Conservation (phyloP, 2,113 vertebrate genomes). For the Amblyornis subalaris region DNA sequence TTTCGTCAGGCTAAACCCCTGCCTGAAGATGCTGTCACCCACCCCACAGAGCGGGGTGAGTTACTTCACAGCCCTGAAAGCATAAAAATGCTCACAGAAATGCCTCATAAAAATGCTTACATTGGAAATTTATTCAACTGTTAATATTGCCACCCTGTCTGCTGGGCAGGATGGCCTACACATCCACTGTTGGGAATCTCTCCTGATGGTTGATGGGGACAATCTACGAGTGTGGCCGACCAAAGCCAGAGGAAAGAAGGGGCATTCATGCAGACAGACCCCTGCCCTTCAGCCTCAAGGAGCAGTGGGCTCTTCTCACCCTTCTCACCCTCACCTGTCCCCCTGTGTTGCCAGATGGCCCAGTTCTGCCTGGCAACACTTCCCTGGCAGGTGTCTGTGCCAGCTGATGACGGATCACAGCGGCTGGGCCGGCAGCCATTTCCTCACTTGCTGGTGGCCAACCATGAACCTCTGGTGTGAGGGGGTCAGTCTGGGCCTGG, state of each 20-base stretch:
- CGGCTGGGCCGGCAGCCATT: accelerated
- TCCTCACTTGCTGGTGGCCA: neutral
- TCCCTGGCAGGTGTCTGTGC: accelerated
- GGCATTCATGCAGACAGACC: neutral
- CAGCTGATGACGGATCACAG: accelerated
- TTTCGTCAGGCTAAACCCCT: neutral
- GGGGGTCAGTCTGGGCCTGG: no score
- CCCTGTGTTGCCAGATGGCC: accelerated
- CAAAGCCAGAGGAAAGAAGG: no score
- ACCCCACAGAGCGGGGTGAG: accelerated
- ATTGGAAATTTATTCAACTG: neutral
- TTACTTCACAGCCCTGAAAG: neutral
- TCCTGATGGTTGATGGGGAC: neutral
- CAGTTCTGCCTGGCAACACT: neutral
- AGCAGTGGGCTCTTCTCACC: neutral
- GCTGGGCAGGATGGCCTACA: neutral
- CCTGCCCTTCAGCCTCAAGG: neutral
- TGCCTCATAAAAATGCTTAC: neutral
- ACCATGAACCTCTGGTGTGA: no score
- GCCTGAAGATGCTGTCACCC: neutral
- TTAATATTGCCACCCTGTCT: accelerated
- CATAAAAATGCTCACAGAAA: neutral
- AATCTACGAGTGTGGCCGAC: accelerated
- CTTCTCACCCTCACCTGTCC: neutral
- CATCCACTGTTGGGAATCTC: neutral